Conservation (phyloP, 92 coral and sea anemone genomes). For the Meandrina meandrites region DNA sequence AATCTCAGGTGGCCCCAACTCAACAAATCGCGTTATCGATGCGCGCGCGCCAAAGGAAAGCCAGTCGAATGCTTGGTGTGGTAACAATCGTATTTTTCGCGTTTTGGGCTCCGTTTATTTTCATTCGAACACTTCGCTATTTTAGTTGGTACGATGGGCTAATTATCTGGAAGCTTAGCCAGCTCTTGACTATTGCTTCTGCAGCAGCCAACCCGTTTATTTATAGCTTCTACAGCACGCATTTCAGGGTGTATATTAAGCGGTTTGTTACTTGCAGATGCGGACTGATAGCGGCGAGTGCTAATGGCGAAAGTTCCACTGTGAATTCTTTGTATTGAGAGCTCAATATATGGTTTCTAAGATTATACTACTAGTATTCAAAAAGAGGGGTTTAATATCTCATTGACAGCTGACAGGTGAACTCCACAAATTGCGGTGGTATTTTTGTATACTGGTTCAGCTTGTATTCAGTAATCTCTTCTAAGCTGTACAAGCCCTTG, state of each 20-base stretch:
- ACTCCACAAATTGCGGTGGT: background rate
- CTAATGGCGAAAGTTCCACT: slow-evolving; percentile 3
- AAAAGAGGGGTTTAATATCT: background rate
- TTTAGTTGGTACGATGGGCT: slow-evolving; percentile 64
- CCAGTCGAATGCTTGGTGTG: slow-evolving; percentile 66
- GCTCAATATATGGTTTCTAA: background rate
- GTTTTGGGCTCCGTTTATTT: slow-evolving; percentile 76
- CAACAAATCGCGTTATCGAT: slow-evolving; percentile 51
- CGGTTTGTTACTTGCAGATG: slow-evolving; percentile 67
- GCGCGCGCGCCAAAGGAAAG: slow-evolving; percentile 68
- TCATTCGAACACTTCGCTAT: slow-evolving; percentile 69
- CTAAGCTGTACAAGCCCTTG: background rate
- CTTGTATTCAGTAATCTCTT: background rate
- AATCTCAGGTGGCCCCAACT: slow-evolving; percentile 70
- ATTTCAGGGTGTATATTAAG: slow-evolving; percentile 65
- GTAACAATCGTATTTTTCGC: slow-evolving; percentile 55
- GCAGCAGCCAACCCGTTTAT: slow-evolving; percentile 85
- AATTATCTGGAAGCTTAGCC: slow-evolving; percentile 68
- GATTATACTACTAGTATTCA: background rate
- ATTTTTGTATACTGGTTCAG: background rate
- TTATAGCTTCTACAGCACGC: slow-evolving; percentile 78
- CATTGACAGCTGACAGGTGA: slow-evolving; percentile 1
- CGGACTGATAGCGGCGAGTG: slow-evolving; percentile 18
- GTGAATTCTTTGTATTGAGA: slow-evolving; percentile 20
- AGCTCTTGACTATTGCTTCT: slow-evolving; percentile 62